Percentiles rank a stretch among this genome's conserved stretches.
Evolutionary conservation across 92 coral and sea anemone genomes (phyloP).

Genomic region (Parazoanthus atlanticus): DNA sequence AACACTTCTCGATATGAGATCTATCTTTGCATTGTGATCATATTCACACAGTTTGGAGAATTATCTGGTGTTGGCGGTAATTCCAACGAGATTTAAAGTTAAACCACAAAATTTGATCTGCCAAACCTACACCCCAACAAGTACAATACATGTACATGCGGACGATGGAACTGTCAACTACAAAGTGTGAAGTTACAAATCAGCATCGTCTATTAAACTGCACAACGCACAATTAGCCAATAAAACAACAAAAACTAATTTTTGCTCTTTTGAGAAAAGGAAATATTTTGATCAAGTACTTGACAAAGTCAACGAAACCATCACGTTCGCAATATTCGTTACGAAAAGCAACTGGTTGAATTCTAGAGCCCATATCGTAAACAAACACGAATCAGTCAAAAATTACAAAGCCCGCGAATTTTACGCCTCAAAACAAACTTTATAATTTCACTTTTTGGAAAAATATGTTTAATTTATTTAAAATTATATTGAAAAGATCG

Average conservation of each 20-base stretch:
- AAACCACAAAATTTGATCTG: not conserved
- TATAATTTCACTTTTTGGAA: not conserved
- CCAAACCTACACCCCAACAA: not conserved
- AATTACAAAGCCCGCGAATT: not conserved
- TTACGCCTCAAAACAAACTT: too few species aligned
- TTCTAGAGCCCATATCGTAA: not conserved
- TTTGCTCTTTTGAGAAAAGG: not conserved
- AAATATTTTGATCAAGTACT: not conserved
- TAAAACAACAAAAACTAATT: not conserved
- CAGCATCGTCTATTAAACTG: not conserved
- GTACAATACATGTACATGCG: not conserved
- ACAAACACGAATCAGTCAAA: constrained; percentile 11
- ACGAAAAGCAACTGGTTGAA: not conserved
- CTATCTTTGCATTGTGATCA: not conserved
- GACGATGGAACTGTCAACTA: not conserved
- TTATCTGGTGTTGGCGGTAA: not conserved
- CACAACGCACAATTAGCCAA: not conserved
- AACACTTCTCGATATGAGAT: not conserved
- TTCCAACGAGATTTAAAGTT: not conserved
- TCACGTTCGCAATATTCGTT: not conserved
- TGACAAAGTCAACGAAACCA: not conserved
- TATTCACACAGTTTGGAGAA: not conserved
- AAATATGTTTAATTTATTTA: not conserved
- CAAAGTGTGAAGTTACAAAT: not conserved
- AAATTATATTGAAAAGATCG: not conserved